phyloP scores from a whole-genome alignment of 2,113 vertebrate species.

The Miniopterus natalensis region DNA sequence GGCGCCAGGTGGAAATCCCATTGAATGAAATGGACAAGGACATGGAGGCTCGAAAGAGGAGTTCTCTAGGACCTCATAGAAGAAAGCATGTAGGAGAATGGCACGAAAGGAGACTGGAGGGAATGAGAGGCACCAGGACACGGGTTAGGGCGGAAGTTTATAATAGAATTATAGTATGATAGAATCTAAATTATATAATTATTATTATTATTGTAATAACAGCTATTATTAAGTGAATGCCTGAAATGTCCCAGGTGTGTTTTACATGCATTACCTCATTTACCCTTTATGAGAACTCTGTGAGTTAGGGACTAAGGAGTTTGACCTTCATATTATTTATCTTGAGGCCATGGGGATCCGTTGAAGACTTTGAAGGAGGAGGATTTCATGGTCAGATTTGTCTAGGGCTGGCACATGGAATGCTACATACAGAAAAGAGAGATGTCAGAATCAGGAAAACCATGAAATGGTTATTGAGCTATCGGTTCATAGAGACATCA shows the following conservation, averaged over 20 bases:
- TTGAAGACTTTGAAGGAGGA: background rate
- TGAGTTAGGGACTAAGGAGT: background rate
- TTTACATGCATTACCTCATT: background rate
- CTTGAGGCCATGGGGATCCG: background rate
- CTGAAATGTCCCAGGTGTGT: conserved; percentile 38
- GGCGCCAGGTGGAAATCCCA: background rate
- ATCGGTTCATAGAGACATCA: background rate
- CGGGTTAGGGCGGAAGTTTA: background rate
- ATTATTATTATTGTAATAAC: conserved; percentile 28
- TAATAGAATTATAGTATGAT: background rate
- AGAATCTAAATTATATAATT: conserved; percentile 1
- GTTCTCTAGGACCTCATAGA: background rate
- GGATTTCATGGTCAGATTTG: background rate
- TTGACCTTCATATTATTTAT: conserved; percentile 27
- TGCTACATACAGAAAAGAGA: background rate
- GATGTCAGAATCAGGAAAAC: background rate
- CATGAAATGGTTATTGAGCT: background rate
- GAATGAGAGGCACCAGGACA: background rate
- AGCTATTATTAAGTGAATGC: conserved; percentile 22
- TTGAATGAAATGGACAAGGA: background rate
- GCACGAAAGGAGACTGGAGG: background rate
- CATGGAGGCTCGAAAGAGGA: background rate
- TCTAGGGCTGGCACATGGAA: background rate
- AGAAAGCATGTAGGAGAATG: background rate
- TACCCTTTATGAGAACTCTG: background rate